Evolutionary conservation across 1,140 invertebrate genomes (phyloP).

Genomic region (Drosophila orena): DNA sequence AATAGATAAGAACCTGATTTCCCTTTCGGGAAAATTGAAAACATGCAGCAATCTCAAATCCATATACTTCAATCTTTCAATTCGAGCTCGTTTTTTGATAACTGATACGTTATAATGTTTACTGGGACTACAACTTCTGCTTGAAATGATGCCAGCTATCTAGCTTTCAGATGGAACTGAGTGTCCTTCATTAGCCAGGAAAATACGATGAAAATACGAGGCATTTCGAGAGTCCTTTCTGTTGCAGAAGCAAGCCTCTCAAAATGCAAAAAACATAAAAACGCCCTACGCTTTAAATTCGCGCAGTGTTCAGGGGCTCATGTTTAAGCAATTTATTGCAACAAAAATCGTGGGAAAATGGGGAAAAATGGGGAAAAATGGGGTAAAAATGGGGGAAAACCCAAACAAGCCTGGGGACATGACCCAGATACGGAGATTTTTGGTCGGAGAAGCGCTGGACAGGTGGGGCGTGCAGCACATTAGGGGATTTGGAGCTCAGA

Average conservation of each 20-base stretch:
- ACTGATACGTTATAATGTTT: too few relatives aligned
- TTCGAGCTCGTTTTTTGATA: too few relatives aligned
- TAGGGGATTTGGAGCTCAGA: neutral
- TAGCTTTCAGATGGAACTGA: too few relatives aligned
- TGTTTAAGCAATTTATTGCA: slow-evolving; percentile 17
- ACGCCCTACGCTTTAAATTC: neutral
- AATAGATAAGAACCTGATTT: too few relatives aligned
- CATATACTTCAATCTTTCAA: too few relatives aligned
- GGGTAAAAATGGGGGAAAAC: too few relatives aligned
- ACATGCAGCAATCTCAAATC: too few relatives aligned
- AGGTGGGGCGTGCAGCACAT: slow-evolving; percentile 10
- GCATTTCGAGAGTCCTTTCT: neutral
- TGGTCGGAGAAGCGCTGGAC: neutral
- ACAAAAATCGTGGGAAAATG: slow-evolving; percentile 9
- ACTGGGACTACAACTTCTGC: too few relatives aligned
- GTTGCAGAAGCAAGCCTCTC: neutral
- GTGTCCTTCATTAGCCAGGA: too few relatives aligned
- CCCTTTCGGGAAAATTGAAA: neutral
- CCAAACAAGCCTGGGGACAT: slow-evolving; percentile 12
- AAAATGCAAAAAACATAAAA: too few relatives aligned
- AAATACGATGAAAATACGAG: neutral
- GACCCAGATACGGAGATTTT: slow-evolving; percentile 21
- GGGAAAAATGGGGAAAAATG: too few relatives aligned
- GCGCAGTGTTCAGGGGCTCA: neutral
- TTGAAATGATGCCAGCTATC: too few relatives aligned